phyloP scores from a whole-genome alignment of 1,140 invertebrate genomes.

The Conus betulinus region DNA sequence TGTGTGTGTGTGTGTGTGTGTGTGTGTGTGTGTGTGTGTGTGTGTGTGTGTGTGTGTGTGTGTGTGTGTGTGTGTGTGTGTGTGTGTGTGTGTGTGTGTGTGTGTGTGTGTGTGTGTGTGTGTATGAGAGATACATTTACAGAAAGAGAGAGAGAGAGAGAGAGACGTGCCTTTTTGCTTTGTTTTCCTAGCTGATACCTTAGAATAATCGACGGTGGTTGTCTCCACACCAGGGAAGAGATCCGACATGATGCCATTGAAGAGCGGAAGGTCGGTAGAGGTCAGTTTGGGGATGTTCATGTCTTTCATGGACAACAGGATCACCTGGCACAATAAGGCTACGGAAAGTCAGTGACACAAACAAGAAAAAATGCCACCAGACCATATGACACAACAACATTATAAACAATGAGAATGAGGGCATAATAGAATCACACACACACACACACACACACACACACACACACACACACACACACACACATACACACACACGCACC shows the following conservation, averaged over 20 bases:
- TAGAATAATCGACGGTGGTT: constrained; percentile 76
- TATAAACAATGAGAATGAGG: too few species aligned
- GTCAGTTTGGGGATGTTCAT: constrained; percentile 92
- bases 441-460: neutral
- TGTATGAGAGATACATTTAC: too few species aligned
- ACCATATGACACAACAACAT: neutral
- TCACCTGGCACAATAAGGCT: constrained; percentile 55
- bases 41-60: too few species aligned
- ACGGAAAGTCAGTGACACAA: neutral
- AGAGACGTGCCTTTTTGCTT: too few species aligned
- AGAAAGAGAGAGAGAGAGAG: too few species aligned
- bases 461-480: neutral
- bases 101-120: too few species aligned
- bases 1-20: too few species aligned
- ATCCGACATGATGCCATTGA: constrained; percentile 76
- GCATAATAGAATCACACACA: too few species aligned
- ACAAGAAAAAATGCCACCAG: neutral
- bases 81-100: too few species aligned
- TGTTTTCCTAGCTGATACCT: constrained; percentile 56
- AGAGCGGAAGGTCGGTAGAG: constrained; percentile 85
- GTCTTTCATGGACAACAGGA: constrained; percentile 85
- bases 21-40: too few species aligned
- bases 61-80: too few species aligned
- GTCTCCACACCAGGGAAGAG: constrained; percentile 76
- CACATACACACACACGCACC: too few species aligned